These are phyloP conservation scores for Gadus chalcogrammus DNA, from an alignment of 2,113 vertebrate species.

Conservation along the genomic window DNA sequence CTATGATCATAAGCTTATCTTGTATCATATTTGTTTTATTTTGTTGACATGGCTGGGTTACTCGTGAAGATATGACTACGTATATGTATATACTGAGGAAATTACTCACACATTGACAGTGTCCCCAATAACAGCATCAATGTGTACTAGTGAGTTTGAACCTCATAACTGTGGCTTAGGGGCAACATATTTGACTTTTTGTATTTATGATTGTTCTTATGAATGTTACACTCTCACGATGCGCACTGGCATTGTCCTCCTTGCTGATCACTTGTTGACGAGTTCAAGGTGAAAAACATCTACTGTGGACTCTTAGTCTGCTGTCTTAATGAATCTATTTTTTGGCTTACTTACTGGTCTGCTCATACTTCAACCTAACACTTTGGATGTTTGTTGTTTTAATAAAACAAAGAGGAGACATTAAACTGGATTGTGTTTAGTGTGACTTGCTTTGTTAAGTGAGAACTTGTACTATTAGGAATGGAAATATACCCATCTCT, in stretches of 20 bases:
- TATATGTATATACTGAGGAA: conserved; percentile 9
- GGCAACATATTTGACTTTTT: conserved; percentile 43
- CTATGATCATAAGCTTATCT: conserved; percentile 22
- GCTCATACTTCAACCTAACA: conserved; percentile 50
- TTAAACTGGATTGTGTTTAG: too few species aligned
- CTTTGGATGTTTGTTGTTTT: conserved; percentile 60
- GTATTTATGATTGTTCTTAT: conserved; percentile 23
- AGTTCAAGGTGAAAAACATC: too few species aligned
- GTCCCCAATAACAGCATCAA: conserved; percentile 21
- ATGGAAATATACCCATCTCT: too few species aligned
- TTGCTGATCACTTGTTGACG: conserved; percentile 34
- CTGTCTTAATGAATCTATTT: conserved; percentile 40
- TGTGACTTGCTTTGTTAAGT: too few species aligned
- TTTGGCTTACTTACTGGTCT: conserved; percentile 55
- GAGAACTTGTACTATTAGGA: too few species aligned
- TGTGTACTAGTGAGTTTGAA: conserved; percentile 13
- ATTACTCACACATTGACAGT: not conserved
- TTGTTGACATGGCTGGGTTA: conserved; percentile 9
- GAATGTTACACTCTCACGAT: conserved; percentile 40
- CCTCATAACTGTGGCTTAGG: conserved; percentile 39
- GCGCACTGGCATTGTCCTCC: conserved; percentile 21
- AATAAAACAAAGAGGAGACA: conserved; percentile 34
- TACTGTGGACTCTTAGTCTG: too few species aligned
- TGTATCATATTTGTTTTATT: conserved; percentile 41
- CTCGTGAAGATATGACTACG: too few species aligned